Conservation (phyloP, 2,113 vertebrate genomes). For the Nycticryphes semicollaris region DNA sequence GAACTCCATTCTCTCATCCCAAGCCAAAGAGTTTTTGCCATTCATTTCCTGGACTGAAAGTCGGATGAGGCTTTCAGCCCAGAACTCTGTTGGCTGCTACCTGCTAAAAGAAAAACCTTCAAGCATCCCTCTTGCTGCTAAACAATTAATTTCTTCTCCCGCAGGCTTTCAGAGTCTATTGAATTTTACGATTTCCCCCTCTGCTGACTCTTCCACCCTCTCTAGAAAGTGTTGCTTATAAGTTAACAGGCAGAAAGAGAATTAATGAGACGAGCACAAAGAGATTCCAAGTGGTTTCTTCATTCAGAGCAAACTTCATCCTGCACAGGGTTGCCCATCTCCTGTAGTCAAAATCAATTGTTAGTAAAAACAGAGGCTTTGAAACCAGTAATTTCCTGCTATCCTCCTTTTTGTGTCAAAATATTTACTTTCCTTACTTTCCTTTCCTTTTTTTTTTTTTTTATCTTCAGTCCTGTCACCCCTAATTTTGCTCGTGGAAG, state of each 20-base stretch:
- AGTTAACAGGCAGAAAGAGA: conserved; percentile 15
- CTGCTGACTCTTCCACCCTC: neutral
- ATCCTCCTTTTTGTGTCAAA: neutral
- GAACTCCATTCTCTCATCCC: neutral
- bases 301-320: neutral
- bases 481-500: neutral
- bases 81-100: neutral
- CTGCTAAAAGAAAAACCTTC: neutral
- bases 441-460: too few species aligned
- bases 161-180: conserved; percentile 18
- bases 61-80: neutral
- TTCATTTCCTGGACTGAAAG: neutral
- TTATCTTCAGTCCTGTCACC: neutral
- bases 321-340: neutral
- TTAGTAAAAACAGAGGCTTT: neutral
- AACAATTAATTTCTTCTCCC: conserved; percentile 1
- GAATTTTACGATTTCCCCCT: neutral
- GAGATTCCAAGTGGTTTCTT: neutral
- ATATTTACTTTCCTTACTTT: neutral
- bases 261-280: conserved; percentile 25
- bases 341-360: conserved; percentile 17
- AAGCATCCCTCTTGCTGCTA: neutral
- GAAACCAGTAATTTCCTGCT: neutral
- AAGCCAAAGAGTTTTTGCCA: neutral
- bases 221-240: conserved; percentile 12